Evolutionary conservation across 2,888 invertebrate genomes (phyloP).

Genomic region (Eristalis tenax): DNA sequence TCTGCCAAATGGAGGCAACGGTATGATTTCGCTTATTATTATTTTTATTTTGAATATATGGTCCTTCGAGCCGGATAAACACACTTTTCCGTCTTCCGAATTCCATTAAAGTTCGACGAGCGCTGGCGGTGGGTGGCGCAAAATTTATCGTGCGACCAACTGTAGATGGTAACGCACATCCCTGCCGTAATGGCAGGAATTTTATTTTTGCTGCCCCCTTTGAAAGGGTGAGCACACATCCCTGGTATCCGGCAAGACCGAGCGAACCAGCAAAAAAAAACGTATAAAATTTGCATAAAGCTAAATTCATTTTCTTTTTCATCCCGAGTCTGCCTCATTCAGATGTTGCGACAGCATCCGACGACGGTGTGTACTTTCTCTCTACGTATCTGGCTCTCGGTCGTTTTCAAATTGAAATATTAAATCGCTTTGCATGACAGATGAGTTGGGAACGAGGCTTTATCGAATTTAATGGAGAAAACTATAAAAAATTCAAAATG

Average conservation of each 20-base stretch:
- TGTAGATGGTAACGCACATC: background rate
- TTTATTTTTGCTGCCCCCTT: background rate
- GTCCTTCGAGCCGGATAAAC: slow-evolving; percentile 10
- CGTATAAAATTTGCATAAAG: slow-evolving; percentile 60
- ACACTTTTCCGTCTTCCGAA: background rate
- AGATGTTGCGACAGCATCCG: background rate
- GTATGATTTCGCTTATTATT: background rate
- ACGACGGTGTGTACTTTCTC: background rate
- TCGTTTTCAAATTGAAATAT: slow-evolving; percentile 50
- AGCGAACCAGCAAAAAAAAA: background rate
- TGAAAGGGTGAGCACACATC: slow-evolving; percentile 16
- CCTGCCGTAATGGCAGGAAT: background rate
- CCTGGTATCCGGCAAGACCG: slow-evolving; percentile 6
- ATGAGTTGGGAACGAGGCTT: slow-evolving; percentile 51
- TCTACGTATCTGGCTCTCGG: background rate
- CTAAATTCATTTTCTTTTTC: slow-evolving; percentile 12
- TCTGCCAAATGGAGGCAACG: background rate
- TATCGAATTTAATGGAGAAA: slow-evolving; percentile 47
- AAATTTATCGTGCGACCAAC: background rate
- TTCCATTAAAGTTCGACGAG: background rate
- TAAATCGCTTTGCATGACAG: slow-evolving; percentile 58
- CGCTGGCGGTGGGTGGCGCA: background rate
- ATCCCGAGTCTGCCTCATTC: background rate
- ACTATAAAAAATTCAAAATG: slow-evolving; percentile 45
- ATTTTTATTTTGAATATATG: background rate